phyloP scores from a whole-genome alignment of 2,113 vertebrate species.

The Melospiza melodia region DNA sequence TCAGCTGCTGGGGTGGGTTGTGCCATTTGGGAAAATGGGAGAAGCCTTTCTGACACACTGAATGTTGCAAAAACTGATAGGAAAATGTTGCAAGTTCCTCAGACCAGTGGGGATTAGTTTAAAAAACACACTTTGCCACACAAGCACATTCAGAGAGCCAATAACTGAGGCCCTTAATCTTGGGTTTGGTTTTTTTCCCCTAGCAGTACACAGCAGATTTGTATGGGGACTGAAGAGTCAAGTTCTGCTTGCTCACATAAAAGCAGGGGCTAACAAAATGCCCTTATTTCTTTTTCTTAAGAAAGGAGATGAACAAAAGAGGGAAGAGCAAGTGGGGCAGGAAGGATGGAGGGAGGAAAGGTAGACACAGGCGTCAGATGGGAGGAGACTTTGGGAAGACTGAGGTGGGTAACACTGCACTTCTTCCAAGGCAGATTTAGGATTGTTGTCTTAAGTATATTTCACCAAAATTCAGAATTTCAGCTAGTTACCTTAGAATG shows the following conservation, averaged over 20 bases:
- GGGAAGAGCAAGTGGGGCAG: background rate
- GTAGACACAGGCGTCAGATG: too few species aligned
- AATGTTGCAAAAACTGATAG: background rate
- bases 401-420: too few species aligned
- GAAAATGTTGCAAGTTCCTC: background rate
- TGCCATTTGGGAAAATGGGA: background rate
- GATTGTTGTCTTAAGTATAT: background rate
- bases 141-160: background rate
- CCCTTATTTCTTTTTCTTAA: background rate
- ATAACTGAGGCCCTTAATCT: background rate
- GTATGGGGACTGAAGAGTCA: background rate
- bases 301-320: background rate
- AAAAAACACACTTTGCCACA: background rate
- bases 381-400: background rate
- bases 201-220: background rate
- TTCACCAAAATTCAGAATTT: background rate
- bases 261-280: background rate
- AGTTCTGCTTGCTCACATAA: background rate
- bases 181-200: background rate
- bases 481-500: background rate
- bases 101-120: background rate
- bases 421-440: background rate
- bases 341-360: background rate
- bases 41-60: background rate
- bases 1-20: background rate